A percentile compares a stretch with the other conserved stretches of the same genome.
These are phyloP conservation scores for Drosophila nigritarsus DNA, from an alignment of 2,888 invertebrate genomes.

Conservation along the genomic window DNA sequence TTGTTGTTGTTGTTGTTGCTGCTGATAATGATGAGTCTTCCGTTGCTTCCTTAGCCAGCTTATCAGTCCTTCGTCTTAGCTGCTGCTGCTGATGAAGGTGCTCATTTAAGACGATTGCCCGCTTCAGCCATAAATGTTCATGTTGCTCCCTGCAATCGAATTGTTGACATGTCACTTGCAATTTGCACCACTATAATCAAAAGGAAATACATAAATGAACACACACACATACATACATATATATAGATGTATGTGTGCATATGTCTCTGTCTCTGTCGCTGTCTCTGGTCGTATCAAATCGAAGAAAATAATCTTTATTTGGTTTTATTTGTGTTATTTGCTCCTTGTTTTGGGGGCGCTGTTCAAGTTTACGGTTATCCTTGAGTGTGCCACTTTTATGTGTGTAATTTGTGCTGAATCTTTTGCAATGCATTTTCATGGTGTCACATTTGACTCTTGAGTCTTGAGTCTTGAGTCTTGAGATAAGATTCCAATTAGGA, in stretches of 20 bases:
- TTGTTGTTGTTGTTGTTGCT: slow-evolving; percentile 25
- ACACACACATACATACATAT: slow-evolving; percentile 43
- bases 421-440: slow-evolving; percentile 43
- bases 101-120: slow-evolving; percentile 83
- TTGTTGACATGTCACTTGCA: slow-evolving; percentile 85
- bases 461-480: slow-evolving; percentile 33
- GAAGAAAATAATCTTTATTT: slow-evolving; percentile 65
- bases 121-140: slow-evolving; percentile 85
- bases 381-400: slow-evolving; percentile 49
- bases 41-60: slow-evolving; percentile 30
- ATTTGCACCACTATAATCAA: slow-evolving; percentile 83
- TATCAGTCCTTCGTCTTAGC: slow-evolving; percentile 37
- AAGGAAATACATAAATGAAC: slow-evolving; percentile 57
- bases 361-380: slow-evolving; percentile 71
- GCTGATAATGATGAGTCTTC: slow-evolving; percentile 52
- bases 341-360: slow-evolving; percentile 43
- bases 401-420: slow-evolving; percentile 47
- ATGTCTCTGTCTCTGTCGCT: no score
- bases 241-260: slow-evolving; percentile 8
- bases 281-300: slow-evolving; percentile 37
- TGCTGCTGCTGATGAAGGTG: slow-evolving; percentile 62
- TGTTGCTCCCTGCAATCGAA: slow-evolving; percentile 84
- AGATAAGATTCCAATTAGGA: slow-evolving; percentile 47
- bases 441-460: slow-evolving; percentile 42
- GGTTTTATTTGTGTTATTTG: slow-evolving; percentile 56